Percentiles rank a stretch among this genome's conserved stretches.
Conservation (phyloP, 2,888 invertebrate species). For the Barypeithes pellucidus region DNA sequence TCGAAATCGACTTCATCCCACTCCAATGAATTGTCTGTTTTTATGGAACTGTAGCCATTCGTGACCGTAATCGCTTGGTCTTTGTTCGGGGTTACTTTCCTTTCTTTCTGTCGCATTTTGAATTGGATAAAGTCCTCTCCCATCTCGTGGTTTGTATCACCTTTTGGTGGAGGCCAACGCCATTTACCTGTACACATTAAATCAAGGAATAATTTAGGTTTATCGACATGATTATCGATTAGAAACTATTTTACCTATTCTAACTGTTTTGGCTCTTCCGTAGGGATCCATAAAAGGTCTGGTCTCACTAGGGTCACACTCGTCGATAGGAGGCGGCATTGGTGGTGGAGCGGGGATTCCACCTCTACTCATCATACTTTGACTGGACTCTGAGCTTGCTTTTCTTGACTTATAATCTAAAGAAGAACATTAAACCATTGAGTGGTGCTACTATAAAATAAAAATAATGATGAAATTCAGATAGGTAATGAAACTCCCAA, state of each 20-base stretch:
- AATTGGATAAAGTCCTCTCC: slow-evolving; percentile 90
- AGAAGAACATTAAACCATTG: slow-evolving; percentile 31
- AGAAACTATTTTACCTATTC: slow-evolving; percentile 76
- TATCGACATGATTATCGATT: neutral
- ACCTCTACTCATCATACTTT: slow-evolving; percentile 65
- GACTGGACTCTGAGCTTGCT: slow-evolving; percentile 71
- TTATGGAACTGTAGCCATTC: slow-evolving; percentile 60
- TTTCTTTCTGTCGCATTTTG: slow-evolving; percentile 85
- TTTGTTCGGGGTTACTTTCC: slow-evolving; percentile 84
- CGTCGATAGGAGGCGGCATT: slow-evolving; percentile 89
- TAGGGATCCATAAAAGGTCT: slow-evolving; percentile 92
- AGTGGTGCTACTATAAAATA: neutral
- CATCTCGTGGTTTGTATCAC: slow-evolving; percentile 79
- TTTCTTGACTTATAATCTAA: slow-evolving; percentile 61
- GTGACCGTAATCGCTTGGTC: slow-evolving; percentile 65
- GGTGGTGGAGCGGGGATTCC: slow-evolving; percentile 88
- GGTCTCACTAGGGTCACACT: slow-evolving; percentile 85
- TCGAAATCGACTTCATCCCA: slow-evolving; percentile 92
- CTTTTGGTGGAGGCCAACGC: slow-evolving; percentile 96
- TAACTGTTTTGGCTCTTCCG: slow-evolving; percentile 93
- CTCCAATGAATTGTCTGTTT: slow-evolving; percentile 74
- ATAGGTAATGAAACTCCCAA: no score
- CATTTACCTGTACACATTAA: slow-evolving; percentile 77
- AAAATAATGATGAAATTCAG: no score
- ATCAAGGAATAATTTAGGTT: neutral